Evolutionary conservation across 2,797 vertebrate species (phyloP).

Genomic region (Australoheros facetus): DNA sequence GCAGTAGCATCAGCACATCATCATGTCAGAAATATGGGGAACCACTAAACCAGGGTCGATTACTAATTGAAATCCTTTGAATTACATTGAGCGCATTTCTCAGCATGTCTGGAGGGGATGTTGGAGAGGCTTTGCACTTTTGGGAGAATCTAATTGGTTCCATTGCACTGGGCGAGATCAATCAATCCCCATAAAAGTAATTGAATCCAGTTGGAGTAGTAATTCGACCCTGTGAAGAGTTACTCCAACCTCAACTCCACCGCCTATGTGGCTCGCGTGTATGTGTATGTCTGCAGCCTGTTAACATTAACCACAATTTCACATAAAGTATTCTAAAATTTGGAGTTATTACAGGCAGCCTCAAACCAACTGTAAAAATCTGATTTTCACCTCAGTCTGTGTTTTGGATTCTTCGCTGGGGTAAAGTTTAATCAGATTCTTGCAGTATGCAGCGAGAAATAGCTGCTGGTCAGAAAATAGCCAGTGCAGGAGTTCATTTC

Average conservation of each 20-base stretch:
- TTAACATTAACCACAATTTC: background rate
- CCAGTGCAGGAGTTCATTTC: conserved; percentile 37
- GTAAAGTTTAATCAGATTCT: conserved; percentile 24
- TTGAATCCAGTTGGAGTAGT: conserved; percentile 43
- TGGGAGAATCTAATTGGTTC: conserved; percentile 68
- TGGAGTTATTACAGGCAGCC: conserved; percentile 7
- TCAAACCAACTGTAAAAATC: background rate
- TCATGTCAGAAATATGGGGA: conserved; percentile 48
- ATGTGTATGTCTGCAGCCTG: background rate
- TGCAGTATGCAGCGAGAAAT: conserved; percentile 19
- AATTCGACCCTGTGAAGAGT: conserved; percentile 28
- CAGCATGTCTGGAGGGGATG: conserved; percentile 37
- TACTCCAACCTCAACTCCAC: conserved; percentile 17
- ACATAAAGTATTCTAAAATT: conserved; percentile 8
- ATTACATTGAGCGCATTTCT: conserved; percentile 35
- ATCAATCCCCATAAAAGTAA: conserved; percentile 64
- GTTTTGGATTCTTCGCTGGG: background rate
- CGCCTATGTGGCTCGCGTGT: background rate
- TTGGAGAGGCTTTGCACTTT: conserved; percentile 42
- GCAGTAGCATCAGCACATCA: conserved; percentile 38
- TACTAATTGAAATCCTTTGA: conserved; percentile 65
- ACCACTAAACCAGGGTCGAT: conserved; percentile 53
- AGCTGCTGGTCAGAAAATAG: conserved; percentile 51
- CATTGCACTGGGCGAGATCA: conserved; percentile 47
- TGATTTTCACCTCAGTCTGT: background rate